Base-by-base conservation (phyloP, 2,888 invertebrate genomes). In the Gastrophysa polygoni region DNA sequence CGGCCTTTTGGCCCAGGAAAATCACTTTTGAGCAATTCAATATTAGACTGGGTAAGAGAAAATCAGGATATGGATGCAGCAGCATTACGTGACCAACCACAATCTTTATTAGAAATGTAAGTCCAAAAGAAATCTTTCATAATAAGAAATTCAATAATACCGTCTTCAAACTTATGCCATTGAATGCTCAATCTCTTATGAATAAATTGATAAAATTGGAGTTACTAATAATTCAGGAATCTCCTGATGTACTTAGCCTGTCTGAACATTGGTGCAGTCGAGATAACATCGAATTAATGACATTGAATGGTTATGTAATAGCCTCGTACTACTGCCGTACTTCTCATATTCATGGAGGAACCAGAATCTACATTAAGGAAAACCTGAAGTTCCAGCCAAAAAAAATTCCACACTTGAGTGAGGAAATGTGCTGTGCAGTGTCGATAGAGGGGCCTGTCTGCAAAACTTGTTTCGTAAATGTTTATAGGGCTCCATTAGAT, bases 91-190 rank as follows among this genome's bases (percentile, higher is more conserved):
- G 24, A 7, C 3, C 3, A 24, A 24, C 7, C 24, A 24, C 24
- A 24, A 24, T 24, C 24, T 5, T 24, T 7, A 5, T 24, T 7
- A 24, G 24, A 24, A 24, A 24, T 24, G 24, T 3, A 24, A 24
- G 3, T 24, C 7, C 24, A 24, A 24, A 5, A 24, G 24, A 24
- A n/a, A n/a, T n/a, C n/a, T n/a, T n/a, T n/a, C n/a, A n/a, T n/a
- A n/a, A n/a, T n/a, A n/a, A n/a, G n/a, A n/a, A n/a, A n/a, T n/a
- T n/a, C n/a, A n/a, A n/a, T n/a, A n/a, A n/a, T n/a, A n/a, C n/a
- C n/a, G n/a, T n/a, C n/a, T n/a, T n/a, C n/a, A 44, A 63, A 16
- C 54, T 29, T 14, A 49, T 28, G 52, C 43, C 24, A 16, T 34
- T 59, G 34, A 48, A 48, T 52, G 49, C 49, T 10, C 49, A 49